Conservation (phyloP, 2,113 vertebrate genomes). For the Fregetta grallaria region DNA sequence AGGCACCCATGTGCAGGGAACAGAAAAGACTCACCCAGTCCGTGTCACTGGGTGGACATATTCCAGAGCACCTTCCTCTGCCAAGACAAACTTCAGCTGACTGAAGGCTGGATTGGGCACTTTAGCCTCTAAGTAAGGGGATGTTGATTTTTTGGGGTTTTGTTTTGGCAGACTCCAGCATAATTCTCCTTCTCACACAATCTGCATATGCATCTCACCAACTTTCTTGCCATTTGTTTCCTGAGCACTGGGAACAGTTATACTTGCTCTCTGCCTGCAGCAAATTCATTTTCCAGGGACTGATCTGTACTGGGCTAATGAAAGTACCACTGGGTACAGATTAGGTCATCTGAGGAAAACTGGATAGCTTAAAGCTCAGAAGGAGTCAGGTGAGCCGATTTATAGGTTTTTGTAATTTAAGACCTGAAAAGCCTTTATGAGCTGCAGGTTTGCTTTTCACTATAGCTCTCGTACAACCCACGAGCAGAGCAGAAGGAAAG, state of each 20-base stretch:
- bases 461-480: background rate
- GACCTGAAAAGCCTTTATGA: constrained; percentile 4
- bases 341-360: background rate
- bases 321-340: background rate
- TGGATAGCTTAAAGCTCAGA: background rate
- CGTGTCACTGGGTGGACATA: background rate
- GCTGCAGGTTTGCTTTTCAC: background rate
- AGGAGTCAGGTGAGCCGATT: background rate
- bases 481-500: background rate
- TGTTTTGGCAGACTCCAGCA: background rate
- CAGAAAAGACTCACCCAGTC: background rate
- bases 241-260: background rate
- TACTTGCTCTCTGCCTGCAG: background rate
- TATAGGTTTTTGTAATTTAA: background rate
- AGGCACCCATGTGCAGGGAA: fast-evolving
- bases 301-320: background rate
- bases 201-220: background rate
- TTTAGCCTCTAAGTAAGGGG: background rate
- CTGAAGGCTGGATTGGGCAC: background rate
- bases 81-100: background rate
- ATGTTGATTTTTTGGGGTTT: background rate
- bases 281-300: background rate
- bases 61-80: background rate
- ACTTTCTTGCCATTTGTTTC: background rate
- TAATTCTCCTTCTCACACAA: background rate